Evolutionary conservation across 2,888 invertebrate species (phyloP).

Genomic region (Parelbella ahira): DNA sequence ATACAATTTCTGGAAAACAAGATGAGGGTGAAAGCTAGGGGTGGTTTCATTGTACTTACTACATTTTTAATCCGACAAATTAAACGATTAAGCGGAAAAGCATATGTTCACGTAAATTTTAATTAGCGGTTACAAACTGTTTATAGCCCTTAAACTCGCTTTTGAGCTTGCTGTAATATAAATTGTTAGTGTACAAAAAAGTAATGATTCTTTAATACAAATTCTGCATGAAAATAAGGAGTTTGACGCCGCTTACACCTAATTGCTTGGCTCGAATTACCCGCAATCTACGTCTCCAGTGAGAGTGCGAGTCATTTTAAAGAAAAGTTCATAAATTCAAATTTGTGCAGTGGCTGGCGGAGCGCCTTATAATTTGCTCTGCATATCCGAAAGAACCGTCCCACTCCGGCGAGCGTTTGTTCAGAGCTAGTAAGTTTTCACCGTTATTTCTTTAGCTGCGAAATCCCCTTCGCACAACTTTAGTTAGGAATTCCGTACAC

Average conservation of each 20-base stretch:
- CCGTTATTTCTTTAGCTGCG: slow-evolving; percentile 59
- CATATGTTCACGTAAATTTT: slow-evolving; percentile 28
- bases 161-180: too few relatives aligned
- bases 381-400: slow-evolving; percentile 49
- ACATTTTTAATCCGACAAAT: slow-evolving; percentile 35
- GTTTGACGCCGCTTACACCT: slow-evolving; percentile 16
- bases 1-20: slow-evolving; percentile 57
- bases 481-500: slow-evolving; percentile 66
- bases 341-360: slow-evolving; percentile 44
- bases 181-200: too few relatives aligned
- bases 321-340: slow-evolving; percentile 56
- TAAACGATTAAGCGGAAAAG: slow-evolving; percentile 33
- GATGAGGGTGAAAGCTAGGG: slow-evolving; percentile 35
- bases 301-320: slow-evolving; percentile 48
- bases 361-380: slow-evolving; percentile 54
- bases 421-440: slow-evolving; percentile 49
- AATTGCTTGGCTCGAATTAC: slow-evolving; percentile 24
- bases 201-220: slow-evolving; percentile 19
- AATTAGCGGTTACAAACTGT: slow-evolving; percentile 30
- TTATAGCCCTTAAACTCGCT: slow-evolving; percentile 11
- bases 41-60: slow-evolving; percentile 31
- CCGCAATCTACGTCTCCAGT: slow-evolving; percentile 38
- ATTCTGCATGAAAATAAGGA: too few relatives aligned
- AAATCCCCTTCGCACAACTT: slow-evolving; percentile 61
- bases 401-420: slow-evolving; percentile 43